Evolutionary conservation across 2,888 invertebrate genomes (phyloP), one percentile per base, ranked within the genome.

Genomic region (Lomographa bimaculata): DNA sequence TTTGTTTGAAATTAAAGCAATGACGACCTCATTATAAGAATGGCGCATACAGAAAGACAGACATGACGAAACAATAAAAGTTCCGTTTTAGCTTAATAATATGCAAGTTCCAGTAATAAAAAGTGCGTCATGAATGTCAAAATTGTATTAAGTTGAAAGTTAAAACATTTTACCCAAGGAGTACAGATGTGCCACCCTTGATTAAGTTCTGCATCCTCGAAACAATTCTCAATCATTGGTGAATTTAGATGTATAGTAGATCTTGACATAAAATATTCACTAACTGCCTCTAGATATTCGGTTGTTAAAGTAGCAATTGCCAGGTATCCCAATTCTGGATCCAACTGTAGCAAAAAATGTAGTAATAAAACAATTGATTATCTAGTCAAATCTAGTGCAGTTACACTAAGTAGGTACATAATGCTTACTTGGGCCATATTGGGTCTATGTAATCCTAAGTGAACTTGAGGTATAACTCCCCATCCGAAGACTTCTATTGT

Each of bases 401-500:
- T n/a, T n/a, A n/a, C n/a, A n/a, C n/a, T n/a, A n/a, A n/a, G n/a
- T n/a, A n/a, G n/a, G n/a, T n/a, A n/a, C n/a, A n/a, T n/a, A n/a
- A n/a, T n/a, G 4, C 70, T 65, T 57, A 82, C 77, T 4, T 73
- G 46, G 11, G 57, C 53, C 12, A 77, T 60, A 24, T 70, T 61
- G 5, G 83, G 79, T 43, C 91, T 83, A 5, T 82, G 84, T 9
- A 92, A 59, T 23, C 74, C 72, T 11, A 92, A 62, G 60, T 90
- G 91, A 14, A 92, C 66, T 79, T 93, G 93, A 1, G 92, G 90
- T 41, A 91, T 83, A 1, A 90, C 90, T 5, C 91, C 91, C 72
- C 89, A 90, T 16, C 92, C 93, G 49, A 73, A 80, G 2, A 92
- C 84, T 41, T 80, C 80, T 24, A 93, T 84, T 0, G 75, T 67